Conservation (phyloP, 2,888 invertebrate species). For the Oeneis ivallda region DNA sequence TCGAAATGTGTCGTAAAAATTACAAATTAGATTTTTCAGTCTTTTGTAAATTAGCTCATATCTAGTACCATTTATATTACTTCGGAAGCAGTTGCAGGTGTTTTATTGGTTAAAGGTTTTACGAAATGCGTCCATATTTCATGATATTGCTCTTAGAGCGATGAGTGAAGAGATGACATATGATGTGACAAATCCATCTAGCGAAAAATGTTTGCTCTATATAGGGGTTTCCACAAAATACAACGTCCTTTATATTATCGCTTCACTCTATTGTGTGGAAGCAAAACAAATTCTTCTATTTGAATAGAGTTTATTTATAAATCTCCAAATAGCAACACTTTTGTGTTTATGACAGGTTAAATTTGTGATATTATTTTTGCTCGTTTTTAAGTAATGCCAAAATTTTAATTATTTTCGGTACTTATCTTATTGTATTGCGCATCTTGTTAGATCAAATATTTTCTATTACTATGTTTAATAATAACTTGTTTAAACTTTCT, state of each 20-base stretch:
- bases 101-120: conserved; percentile 2
- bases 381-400: not conserved
- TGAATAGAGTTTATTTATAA: conserved; percentile 42
- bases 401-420: not conserved
- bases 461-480: not conserved
- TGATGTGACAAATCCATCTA: conserved; percentile 59
- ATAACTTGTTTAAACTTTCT: no score
- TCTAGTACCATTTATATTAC: no score
- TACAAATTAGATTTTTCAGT: no score
- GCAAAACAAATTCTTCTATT: conserved; percentile 42
- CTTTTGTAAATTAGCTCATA: no score
- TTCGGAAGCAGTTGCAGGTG: not conserved
- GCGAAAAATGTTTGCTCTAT: conserved; percentile 51
- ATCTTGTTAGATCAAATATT: not conserved
- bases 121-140: conserved; percentile 25
- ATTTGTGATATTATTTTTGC: conserved; percentile 17
- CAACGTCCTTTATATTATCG: conserved; percentile 36
- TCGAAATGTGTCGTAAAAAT: not conserved
- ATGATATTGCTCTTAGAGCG: conserved; percentile 24
- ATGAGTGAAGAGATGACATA: conserved; percentile 47
- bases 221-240: conserved; percentile 44
- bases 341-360: conserved; percentile 20
- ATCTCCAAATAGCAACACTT: conserved; percentile 35
- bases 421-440: not conserved
- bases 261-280: conserved; percentile 38